Conservation (phyloP, 2,888 invertebrate species). For the Drosophila infuscata region DNA sequence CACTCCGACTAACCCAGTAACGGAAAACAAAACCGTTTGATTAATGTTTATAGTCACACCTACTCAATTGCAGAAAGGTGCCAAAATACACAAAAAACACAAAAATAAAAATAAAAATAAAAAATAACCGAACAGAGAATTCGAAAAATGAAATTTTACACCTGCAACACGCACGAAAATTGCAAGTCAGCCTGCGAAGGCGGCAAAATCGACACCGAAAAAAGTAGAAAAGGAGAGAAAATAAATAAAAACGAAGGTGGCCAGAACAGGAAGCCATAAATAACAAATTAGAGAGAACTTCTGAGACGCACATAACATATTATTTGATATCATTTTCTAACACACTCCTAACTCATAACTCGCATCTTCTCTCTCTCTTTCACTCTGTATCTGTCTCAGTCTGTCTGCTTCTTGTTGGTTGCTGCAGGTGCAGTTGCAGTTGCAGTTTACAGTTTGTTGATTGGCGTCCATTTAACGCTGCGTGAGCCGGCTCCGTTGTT, state of each 20-base stretch:
- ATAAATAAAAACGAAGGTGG: slow-evolving; percentile 15
- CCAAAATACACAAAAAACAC: slow-evolving; percentile 54
- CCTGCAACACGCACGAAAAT: slow-evolving; percentile 69
- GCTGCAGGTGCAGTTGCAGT: slow-evolving; percentile 66
- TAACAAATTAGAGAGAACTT: slow-evolving; percentile 72
- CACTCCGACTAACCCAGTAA: slow-evolving; percentile 66
- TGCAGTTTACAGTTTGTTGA: slow-evolving; percentile 58
- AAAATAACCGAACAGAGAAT: slow-evolving; percentile 1
- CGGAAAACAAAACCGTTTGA: slow-evolving; percentile 47
- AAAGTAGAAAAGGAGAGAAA: slow-evolving; percentile 1
- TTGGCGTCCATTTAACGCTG: slow-evolving; percentile 78
- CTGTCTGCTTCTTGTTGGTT: slow-evolving; percentile 7
- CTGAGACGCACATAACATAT: slow-evolving; percentile 63
- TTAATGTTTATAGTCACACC: slow-evolving; percentile 77
- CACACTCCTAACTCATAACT: slow-evolving; percentile 33
- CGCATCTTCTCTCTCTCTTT: slow-evolving; percentile 2
- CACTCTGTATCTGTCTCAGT: background rate
- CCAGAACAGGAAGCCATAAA: slow-evolving; percentile 75
- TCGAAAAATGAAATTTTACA: slow-evolving; percentile 56
- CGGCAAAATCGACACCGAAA: slow-evolving; percentile 24
- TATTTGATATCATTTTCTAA: slow-evolving; percentile 78
- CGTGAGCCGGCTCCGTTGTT: slow-evolving; percentile 60
- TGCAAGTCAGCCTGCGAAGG: slow-evolving; percentile 66
- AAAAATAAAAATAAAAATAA: slow-evolving; percentile 11
- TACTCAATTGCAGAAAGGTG: slow-evolving; percentile 65